Conservation (phyloP, 2,113 vertebrate genomes). For the Chroicocephalus ridibundus region DNA sequence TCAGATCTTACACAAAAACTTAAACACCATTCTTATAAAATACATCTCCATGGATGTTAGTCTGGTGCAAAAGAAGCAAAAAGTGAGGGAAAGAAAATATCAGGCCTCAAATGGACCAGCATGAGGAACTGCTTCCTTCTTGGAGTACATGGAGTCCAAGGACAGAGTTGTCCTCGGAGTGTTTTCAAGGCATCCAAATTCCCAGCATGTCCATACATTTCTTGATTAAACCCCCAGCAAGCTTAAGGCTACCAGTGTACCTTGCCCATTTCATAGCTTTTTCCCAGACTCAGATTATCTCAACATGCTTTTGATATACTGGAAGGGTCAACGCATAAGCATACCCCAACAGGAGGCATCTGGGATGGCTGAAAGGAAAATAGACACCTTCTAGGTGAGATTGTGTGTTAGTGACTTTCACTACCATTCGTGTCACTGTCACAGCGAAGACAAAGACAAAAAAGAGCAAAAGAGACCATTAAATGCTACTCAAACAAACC, state of each 20-base stretch:
- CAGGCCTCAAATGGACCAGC: not conserved
- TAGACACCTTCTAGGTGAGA: not conserved
- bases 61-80: not conserved
- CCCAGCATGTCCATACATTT: not conserved
- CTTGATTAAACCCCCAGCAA: not conserved
- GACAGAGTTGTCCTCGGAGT: not conserved
- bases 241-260: not conserved
- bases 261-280: not conserved
- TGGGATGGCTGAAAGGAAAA: not conserved
- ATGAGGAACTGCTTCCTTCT: not conserved
- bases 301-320: not conserved
- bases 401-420: not conserved
- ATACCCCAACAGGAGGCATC: not conserved
- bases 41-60: not conserved
- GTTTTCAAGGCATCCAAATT: not conserved
- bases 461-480: not conserved
- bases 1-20: not conserved
- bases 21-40: not conserved
- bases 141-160: not conserved
- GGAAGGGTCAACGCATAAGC: not conserved
- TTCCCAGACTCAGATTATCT: not conserved
- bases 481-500: not conserved
- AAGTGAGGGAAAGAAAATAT: not conserved
- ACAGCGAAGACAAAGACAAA: not conserved
- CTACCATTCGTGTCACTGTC: rapidly evolving